Base-by-base conservation (phyloP, 2,113 vertebrate genomes). In the Fulmarus glacialis region DNA sequence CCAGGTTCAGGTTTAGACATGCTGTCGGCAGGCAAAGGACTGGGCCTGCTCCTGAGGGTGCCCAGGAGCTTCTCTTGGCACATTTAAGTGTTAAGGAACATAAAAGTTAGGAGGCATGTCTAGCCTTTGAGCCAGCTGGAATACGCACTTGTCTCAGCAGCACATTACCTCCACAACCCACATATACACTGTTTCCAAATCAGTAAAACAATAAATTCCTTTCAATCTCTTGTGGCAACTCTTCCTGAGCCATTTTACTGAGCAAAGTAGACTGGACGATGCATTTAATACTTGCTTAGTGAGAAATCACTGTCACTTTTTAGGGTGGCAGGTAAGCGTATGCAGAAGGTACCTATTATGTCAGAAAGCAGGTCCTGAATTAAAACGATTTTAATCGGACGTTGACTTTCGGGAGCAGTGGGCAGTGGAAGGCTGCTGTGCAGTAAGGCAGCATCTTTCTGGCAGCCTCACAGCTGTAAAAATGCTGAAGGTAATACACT, bases 51-150 rank as follows among this genome's bases (percentile, higher is more conserved):
- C 45, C 87, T 77, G 87, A 97, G 82, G 96, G 83, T 97, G 93
- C 95, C 95, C 94, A 97, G 94, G 84, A 97, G 95, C 95, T 97
- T 94, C 96, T 94, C 93, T 90, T 97, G 95, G 95, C 94, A 83
- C 62, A 55, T 70, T 62, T 73, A 58, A 96, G 64, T 87, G 70
- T 58, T 96, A 93, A 85, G 74, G 78, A 96, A 80, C 36, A 87
- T 89, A 66, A 82, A 94, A 96, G 89, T 91, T 71, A 40, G 89
- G 82, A 96, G 96, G 96, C 96, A 96, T 96, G 94, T 97, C 97
- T 97, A 96, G 93, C 94, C 94, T 96, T 92, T 84, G 91, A 92
- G 95, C 91, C 95, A 97, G 89, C 94, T 97, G 96, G 95, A 97
- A 96, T 62, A 97, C 27, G 1, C 91, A 23, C 82, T 97, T 91